Percentiles rank a stretch among this genome's conserved stretches.
Evolutionary conservation across 2,888 invertebrate genomes (phyloP).

Genomic region (Perizoma affinitatum): DNA sequence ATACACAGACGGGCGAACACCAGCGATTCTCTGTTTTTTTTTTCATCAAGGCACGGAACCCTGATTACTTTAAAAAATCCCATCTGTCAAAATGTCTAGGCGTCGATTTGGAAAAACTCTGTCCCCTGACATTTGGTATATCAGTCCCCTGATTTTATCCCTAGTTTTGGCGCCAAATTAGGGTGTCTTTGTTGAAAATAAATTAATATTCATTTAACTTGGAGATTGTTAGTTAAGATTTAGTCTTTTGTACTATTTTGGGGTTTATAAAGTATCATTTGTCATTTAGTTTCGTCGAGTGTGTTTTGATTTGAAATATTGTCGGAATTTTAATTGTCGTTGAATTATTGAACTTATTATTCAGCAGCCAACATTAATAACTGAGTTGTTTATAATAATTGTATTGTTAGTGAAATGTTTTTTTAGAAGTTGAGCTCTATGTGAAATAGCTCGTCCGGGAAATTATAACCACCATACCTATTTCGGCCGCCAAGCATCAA

Average conservation of each 20-base stretch:
- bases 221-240: slow-evolving; percentile 68
- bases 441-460: too few species aligned
- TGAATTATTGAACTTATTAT: slow-evolving; percentile 44
- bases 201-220: slow-evolving; percentile 60
- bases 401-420: slow-evolving; percentile 4
- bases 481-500: too few species aligned
- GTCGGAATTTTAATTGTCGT: slow-evolving; percentile 58
- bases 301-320: slow-evolving; percentile 59
- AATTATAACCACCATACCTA: too few species aligned
- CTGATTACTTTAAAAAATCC: slow-evolving; percentile 49
- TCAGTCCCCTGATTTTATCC: slow-evolving; percentile 54
- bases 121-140: slow-evolving; percentile 57
- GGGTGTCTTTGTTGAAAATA: slow-evolving; percentile 54
- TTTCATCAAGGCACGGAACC: not conserved
- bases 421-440: not conserved
- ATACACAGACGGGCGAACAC: too few species aligned
- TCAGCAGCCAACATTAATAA: slow-evolving; percentile 30
- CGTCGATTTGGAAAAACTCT: slow-evolving; percentile 51
- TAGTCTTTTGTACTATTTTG: slow-evolving; percentile 66
- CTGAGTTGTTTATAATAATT: slow-evolving; percentile 21
- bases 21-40: not conserved
- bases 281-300: slow-evolving; percentile 59
- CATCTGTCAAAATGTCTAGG: slow-evolving; percentile 66
- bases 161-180: slow-evolving; percentile 43
- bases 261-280: slow-evolving; percentile 57